Percentiles rank a stretch among this genome's conserved stretches.
Evolutionary conservation across 2,797 vertebrate species (phyloP).

Genomic region (Chiroxiphia lanceolata): DNA sequence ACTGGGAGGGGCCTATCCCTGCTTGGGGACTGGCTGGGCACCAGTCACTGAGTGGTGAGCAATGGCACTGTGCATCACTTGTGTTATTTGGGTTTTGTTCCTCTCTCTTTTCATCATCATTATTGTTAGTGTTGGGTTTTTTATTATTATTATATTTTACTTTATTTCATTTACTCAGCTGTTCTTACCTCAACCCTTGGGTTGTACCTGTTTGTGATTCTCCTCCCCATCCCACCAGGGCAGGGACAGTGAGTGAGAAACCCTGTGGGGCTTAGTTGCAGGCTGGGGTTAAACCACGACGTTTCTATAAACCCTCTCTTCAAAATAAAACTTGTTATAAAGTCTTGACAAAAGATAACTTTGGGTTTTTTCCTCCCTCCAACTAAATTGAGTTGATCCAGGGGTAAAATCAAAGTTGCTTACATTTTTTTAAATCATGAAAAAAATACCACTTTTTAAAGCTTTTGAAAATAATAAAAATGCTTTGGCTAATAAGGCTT

Average conservation of each 20-base stretch:
- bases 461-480: not conserved
- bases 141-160: too few species aligned
- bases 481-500: not conserved
- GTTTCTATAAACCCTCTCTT: not conserved
- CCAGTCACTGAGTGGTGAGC: not conserved
- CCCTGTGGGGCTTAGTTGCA: not conserved
- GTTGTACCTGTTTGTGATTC: not conserved
- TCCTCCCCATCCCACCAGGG: not conserved
- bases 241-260: not conserved
- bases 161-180: not conserved
- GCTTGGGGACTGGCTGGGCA: not conserved
- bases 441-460: not conserved
- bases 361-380: not conserved
- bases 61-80: not conserved
- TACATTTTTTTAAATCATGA: not conserved
- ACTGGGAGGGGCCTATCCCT: not conserved
- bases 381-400: not conserved
- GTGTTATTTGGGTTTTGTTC: not conserved
- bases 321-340: not conserved
- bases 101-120: not conserved
- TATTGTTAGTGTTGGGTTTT: not conserved
- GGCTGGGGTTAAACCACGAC: rapidly evolving
- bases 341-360: not conserved
- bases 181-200: not conserved
- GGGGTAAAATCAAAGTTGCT: not conserved